Conservation (phyloP, 1,140 invertebrate genomes). For the Belonocnema kinseyi region DNA sequence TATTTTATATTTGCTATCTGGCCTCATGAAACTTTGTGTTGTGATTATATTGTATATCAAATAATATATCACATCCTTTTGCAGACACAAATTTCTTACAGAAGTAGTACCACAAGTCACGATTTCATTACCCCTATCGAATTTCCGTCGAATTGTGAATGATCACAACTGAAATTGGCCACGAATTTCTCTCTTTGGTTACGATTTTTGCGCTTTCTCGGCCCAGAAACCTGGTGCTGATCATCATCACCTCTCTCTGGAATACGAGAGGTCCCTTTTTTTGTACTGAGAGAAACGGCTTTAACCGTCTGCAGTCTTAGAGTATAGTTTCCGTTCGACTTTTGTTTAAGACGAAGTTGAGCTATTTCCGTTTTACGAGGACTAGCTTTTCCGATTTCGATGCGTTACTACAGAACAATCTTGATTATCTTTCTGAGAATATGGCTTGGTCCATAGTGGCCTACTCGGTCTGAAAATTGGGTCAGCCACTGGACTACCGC, state of each 20-base stretch:
- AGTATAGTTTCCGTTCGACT: constrained; percentile 39
- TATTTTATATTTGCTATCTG: no score
- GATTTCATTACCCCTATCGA: constrained; percentile 1
- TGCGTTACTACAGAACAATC: constrained; percentile 45
- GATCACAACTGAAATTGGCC: constrained; percentile 44
- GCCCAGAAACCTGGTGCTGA: constrained; percentile 61
- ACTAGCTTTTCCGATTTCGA: constrained; percentile 47
- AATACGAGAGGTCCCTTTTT: constrained; percentile 44
- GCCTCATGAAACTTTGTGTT: no score
- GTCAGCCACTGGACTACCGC: constrained; percentile 65
- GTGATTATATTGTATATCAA: no score
- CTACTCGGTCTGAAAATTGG: constrained; percentile 70
- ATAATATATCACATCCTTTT: no score
- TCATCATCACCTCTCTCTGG: constrained; percentile 47
- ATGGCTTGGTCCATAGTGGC: constrained; percentile 52
- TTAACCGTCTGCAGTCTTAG: constrained; percentile 30
- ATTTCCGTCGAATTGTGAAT: constrained; percentile 37
- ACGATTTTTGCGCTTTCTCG: constrained; percentile 67
- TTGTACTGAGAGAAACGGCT: constrained; percentile 50
- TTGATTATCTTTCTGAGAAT: constrained; percentile 45
- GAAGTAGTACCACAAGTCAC: not conserved
- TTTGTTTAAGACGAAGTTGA: constrained; percentile 35
- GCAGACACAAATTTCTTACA: no score
- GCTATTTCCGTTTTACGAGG: constrained; percentile 63
- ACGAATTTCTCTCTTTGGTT: constrained; percentile 47